These are phyloP conservation scores for Lagenorhynchus albirostris DNA, from an alignment of 2,113 vertebrate species.

Conservation along the genomic window DNA sequence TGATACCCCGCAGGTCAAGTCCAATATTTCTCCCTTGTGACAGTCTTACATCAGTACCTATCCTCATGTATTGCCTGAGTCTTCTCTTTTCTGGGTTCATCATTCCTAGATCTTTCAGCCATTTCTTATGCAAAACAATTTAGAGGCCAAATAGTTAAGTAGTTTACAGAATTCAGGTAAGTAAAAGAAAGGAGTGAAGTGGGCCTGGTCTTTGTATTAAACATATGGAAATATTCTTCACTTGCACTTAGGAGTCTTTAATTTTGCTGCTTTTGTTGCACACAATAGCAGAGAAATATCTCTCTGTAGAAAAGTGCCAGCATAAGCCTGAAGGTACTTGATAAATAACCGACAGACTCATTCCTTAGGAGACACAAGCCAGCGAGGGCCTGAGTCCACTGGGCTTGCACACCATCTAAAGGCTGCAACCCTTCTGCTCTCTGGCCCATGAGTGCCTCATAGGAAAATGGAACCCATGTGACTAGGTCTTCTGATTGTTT, in stretches of 20 bases:
- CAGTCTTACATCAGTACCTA: not conserved
- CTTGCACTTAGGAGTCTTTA: not conserved
- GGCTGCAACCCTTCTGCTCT: too few relatives aligned
- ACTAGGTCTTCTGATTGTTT: not conserved
- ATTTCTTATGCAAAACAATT: not conserved
- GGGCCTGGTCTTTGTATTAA: not conserved
- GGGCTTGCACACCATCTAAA: not conserved
- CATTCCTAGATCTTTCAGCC: not conserved
- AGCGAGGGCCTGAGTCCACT: not conserved
- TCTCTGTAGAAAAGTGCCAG: not conserved
- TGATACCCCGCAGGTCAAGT: not conserved
- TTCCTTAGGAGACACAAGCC: not conserved
- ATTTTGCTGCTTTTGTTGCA: not conserved
- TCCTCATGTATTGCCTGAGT: not conserved
- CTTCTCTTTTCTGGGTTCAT: not conserved
- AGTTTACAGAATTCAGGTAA: not conserved
- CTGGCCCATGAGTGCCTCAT: too few relatives aligned
- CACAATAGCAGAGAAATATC: not conserved
- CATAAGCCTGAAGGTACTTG: accelerated
- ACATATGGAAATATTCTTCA: not conserved
- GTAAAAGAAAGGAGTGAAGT: not conserved
- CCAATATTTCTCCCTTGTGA: not conserved
- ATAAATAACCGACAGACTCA: not conserved
- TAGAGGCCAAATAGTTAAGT: not conserved
- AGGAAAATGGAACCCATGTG: not conserved